These are phyloP conservation scores for Zenarchopterus dispar DNA, from an alignment of 2,797 vertebrate species.

Conservation along the genomic window DNA sequence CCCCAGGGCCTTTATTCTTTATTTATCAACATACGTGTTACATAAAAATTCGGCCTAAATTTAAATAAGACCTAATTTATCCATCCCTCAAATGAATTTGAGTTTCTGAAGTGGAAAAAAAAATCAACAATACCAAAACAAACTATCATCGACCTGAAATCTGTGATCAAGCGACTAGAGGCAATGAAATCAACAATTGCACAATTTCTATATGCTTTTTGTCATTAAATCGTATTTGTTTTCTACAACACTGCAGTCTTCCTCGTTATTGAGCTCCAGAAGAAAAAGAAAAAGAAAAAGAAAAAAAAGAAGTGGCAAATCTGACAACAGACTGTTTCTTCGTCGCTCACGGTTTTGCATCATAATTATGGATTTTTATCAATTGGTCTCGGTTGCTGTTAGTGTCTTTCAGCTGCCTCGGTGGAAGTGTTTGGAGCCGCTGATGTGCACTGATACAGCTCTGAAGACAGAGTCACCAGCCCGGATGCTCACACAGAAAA, in stretches of 20 bases:
- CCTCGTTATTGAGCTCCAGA: conserved; percentile 52
- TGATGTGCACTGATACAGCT: conserved; percentile 26
- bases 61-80: conserved; percentile 19
- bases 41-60: conserved; percentile 17
- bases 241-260: conserved; percentile 72
- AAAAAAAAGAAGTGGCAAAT: conserved; percentile 6
- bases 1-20: background rate
- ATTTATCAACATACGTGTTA: conserved; percentile 15
- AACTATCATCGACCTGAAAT: conserved; percentile 79
- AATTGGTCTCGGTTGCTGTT: conserved; percentile 50
- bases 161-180: conserved; percentile 73
- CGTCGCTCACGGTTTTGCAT: conserved; percentile 28
- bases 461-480: background rate
- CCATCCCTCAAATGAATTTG: conserved; percentile 64
- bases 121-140: conserved; percentile 65
- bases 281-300: background rate
- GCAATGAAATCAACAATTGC: conserved; percentile 79
- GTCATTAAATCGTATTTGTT: conserved; percentile 86
- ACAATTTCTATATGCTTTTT: conserved; percentile 86
- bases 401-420: conserved; percentile 55
- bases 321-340: conserved; percentile 13
- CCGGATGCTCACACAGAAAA: background rate
- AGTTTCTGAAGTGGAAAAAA: conserved; percentile 47
- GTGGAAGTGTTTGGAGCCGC: conserved; percentile 2
- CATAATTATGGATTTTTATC: conserved; percentile 55